Evolutionary conservation across 2,888 invertebrate species (phyloP).

Genomic region (Tipula confusa): DNA sequence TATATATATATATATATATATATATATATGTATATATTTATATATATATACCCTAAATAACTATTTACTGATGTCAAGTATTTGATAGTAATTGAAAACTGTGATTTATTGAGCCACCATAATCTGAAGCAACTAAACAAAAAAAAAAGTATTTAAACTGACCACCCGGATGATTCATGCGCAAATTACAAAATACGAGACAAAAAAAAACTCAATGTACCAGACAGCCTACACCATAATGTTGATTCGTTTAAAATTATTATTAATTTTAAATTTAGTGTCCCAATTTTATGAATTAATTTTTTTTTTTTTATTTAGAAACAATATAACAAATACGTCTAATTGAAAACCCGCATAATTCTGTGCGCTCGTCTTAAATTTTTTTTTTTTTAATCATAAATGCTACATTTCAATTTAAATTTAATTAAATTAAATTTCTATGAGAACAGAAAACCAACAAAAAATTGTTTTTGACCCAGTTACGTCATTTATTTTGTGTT

Average conservation of each 20-base stretch:
- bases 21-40: too few species aligned
- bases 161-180: conserved; percentile 15
- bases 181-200: neutral
- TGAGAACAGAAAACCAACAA: neutral
- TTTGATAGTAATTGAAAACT: neutral
- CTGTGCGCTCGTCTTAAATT: neutral
- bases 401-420: conserved; percentile 9
- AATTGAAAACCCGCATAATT: conserved; percentile 20
- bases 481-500: neutral
- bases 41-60: neutral
- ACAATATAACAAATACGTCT: neutral
- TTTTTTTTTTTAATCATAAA: neutral
- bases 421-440: neutral
- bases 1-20: too few species aligned
- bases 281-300: neutral
- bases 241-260: neutral
- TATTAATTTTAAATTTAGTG: neutral
- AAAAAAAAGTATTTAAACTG: neutral
- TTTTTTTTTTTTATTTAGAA: neutral
- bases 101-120: neutral
- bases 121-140: too few species aligned
- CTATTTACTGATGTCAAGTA: neutral
- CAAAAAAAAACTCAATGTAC: neutral
- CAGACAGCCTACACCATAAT: neutral
- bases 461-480: neutral